Evolutionary conservation across 2,113 vertebrate species (phyloP), one percentile per base, ranked within the genome.

Genomic region (Mobula birostris): DNA sequence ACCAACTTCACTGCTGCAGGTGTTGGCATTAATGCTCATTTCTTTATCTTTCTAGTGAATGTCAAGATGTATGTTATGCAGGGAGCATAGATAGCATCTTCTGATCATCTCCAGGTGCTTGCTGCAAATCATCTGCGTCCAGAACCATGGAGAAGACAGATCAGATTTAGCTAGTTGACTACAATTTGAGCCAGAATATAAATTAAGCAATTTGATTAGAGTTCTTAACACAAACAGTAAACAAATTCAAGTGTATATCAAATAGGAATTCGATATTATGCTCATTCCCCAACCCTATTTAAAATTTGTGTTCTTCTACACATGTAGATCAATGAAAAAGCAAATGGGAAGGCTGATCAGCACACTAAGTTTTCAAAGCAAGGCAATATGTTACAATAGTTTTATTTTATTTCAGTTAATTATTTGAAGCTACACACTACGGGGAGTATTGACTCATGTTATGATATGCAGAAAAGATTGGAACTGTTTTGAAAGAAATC

Each of bases 401-500:
- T 36, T 36, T 36, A 36, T 36, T 36, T 36, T 36, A 36, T 36
- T 36, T 36, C 36, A 36, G 36, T 36, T 36, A 36, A 36, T 36
- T 36, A 36, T 36, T 36, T 36, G 36, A 36, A 36, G 36, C 36
- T 36, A 36, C 36, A 36, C 36, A 36, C 36, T 36, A 36, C 36
- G 36, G 36, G 36, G 36, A 36, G 36, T 36, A 36, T 88, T 24
- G 7, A 66, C 56, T 24, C 70, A 72, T 70, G 36, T 70, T 92
- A 63, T 58, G 58, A 87, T 24, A 48, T 36, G 24, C 0, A 61
- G 83, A 87, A 87, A 61, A 79, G 56, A 68, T 93, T 95, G 96
- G 96, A 95, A 95, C 96, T 95, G 95, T 94, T 82, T 48, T 94
- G 95, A 94, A 61, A 94, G 95, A 96, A 94, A 94, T 94, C 96